Conservation (phyloP, 2,797 vertebrate genomes). For the Mico argentatus region DNA sequence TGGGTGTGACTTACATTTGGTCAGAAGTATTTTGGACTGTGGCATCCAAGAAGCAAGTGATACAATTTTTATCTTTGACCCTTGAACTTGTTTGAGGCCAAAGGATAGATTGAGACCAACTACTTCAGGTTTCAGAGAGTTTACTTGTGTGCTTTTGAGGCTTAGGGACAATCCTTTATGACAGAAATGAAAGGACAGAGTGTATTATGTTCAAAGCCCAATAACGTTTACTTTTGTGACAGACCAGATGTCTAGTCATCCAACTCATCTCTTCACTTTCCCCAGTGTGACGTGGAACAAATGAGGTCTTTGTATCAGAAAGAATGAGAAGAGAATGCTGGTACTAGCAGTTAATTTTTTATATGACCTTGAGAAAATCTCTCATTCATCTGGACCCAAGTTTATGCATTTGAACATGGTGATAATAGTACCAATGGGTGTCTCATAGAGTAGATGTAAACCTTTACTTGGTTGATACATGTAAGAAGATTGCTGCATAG, state of each 20-base stretch:
- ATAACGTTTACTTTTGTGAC: conserved; percentile 50
- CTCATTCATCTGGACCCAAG: neutral
- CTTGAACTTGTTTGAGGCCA: neutral
- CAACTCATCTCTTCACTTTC: neutral
- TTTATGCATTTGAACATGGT: neutral
- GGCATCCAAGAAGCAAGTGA: neutral
- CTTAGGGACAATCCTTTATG: neutral
- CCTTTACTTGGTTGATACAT: neutral
- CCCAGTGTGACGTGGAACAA: neutral
- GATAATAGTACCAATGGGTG: neutral
- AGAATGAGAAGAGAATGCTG: neutral
- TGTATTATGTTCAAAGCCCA: neutral
- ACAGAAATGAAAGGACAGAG: conserved; percentile 29
- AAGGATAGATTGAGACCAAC: neutral
- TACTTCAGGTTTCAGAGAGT: neutral
- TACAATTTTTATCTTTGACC: neutral
- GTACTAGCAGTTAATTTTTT: neutral
- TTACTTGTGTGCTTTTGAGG: neutral
- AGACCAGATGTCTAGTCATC: neutral
- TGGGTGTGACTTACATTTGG: neutral
- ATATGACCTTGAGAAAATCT: neutral
- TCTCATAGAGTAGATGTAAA: neutral
- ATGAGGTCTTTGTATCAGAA: neutral
- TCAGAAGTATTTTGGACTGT: neutral
- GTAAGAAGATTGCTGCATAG: fast-evolving